Conservation (phyloP, 2,888 invertebrate species). For the Lottia gigantea region DNA sequence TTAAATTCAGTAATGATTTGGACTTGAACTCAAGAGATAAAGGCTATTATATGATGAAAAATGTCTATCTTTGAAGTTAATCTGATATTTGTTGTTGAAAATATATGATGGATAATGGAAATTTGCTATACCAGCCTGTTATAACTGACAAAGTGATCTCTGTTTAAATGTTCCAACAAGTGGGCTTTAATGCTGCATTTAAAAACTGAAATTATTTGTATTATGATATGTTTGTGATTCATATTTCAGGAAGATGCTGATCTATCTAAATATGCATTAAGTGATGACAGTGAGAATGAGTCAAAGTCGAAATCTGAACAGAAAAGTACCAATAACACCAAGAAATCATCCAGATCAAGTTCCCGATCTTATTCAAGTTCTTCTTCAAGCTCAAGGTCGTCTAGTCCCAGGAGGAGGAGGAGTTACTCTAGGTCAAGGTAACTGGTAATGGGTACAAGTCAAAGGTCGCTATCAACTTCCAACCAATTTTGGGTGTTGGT, state of each 20-base stretch:
- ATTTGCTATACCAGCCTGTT: too few relatives aligned
- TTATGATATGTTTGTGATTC: too few relatives aligned
- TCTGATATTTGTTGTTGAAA: too few relatives aligned
- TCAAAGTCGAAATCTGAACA: constrained; percentile 48
- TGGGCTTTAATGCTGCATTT: too few relatives aligned
- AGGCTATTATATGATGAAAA: too few relatives aligned
- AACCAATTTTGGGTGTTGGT: constrained; percentile 9
- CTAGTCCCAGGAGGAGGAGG: constrained; percentile 36
- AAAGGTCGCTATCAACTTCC: constrained; percentile 56
- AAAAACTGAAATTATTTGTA: too few relatives aligned
- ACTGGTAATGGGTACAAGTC: constrained; percentile 39
- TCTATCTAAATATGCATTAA: constrained; percentile 81
- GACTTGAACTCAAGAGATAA: too few relatives aligned
- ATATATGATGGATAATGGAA: too few relatives aligned
- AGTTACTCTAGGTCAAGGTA: constrained; percentile 63
- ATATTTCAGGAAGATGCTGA: constrained; percentile 69
- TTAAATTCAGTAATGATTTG: too few relatives aligned
- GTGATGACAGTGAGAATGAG: constrained; percentile 76
- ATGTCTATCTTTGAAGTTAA: too few relatives aligned
- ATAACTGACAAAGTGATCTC: too few relatives aligned
- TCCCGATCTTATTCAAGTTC: constrained; percentile 38
- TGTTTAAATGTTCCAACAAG: too few relatives aligned
- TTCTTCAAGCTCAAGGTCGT: constrained; percentile 31
- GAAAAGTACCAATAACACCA: neutral
- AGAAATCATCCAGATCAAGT: constrained; percentile 21